Evolutionary conservation across 2,797 vertebrate genomes (phyloP).

Genomic region (Sebastes taczanowskii): DNA sequence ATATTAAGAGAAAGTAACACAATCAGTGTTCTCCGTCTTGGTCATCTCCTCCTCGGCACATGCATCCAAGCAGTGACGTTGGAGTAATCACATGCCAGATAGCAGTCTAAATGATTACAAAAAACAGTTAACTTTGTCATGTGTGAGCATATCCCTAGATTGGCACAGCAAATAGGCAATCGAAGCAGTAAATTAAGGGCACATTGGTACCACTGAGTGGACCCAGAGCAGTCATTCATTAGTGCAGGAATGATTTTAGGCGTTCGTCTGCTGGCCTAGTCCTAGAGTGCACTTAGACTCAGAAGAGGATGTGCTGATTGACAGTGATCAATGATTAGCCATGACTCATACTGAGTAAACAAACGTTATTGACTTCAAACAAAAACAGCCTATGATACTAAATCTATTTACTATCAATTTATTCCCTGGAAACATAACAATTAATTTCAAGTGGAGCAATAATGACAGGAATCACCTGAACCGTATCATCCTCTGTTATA

Average conservation of each 20-base stretch:
- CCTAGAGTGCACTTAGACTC: not conserved
- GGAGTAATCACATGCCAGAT: not conserved
- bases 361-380: slow-evolving; percentile 7
- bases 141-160: not conserved
- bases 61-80: not conserved
- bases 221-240: slow-evolving; percentile 1
- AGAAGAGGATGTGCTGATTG: not conserved
- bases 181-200: not conserved
- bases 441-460: slow-evolving; percentile 13
- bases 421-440: not conserved
- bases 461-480: not conserved
- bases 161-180: slow-evolving; percentile 7
- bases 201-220: not conserved
- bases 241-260: slow-evolving; percentile 11
- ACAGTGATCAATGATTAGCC: slow-evolving; percentile 14
- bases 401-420: not conserved
- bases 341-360: slow-evolving; percentile 5
- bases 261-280: not conserved
- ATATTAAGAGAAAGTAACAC: not conserved
- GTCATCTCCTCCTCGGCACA: not conserved
- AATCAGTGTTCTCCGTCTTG: not conserved
- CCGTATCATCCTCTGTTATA: not conserved
- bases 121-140: not conserved
- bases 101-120: not conserved
- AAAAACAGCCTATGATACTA: not conserved